Evolutionary conservation across 2,797 vertebrate species (phyloP), one percentile per base, ranked within the genome.

Genomic region (Sphenodon punctatus): DNA sequence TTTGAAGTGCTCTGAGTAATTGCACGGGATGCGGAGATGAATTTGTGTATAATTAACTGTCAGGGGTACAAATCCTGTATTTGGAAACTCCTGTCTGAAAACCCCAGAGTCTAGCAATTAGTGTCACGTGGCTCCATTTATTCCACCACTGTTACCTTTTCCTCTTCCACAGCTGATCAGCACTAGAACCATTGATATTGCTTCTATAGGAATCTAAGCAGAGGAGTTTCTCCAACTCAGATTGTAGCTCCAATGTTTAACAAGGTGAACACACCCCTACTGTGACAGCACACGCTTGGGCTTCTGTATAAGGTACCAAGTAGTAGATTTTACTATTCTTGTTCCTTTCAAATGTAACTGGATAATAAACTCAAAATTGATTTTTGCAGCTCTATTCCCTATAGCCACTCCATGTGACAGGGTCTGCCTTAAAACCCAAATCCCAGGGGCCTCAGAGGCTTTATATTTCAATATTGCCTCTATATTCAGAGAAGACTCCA

Each of bases 1-100:
- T 76, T 41, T 78, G n/a, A 9, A 70, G 77, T 70, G 58, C 59
- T 78, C 42, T 22, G 10, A 78, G 64, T 43, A 78, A 16, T 82
- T 15, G 1, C n/a, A 39, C 73, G 46, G 30, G 12, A 65, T 42
- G 55, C 84, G 25, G 23, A 75, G 60, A 49, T 76, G 13, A 2
- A 66, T 49, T 30, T 70, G 51, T 42, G 12, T 66, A 39, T n/a
- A 72, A 80, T 71, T 80, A 78, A 67, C 34, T 61, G 56, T 67
- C 66, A 84, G 22, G 65, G 67, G 55, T 27, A 80, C 10, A 72
- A 65, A 67, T 61, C 12, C 41, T 39, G 1, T 67, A 4, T 64
- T 2, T 80, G 56, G 56, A 87, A 82, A 14, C 22, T n/a, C 38
- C 53, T 87, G 1, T 87, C 55, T 49, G 69, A 48, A 84, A 86